A percentile compares a stretch with the other conserved stretches of the same genome.
phyloP scores from a whole-genome alignment of 2,113 vertebrate genomes.

The Phrynocephalus versicolor region DNA sequence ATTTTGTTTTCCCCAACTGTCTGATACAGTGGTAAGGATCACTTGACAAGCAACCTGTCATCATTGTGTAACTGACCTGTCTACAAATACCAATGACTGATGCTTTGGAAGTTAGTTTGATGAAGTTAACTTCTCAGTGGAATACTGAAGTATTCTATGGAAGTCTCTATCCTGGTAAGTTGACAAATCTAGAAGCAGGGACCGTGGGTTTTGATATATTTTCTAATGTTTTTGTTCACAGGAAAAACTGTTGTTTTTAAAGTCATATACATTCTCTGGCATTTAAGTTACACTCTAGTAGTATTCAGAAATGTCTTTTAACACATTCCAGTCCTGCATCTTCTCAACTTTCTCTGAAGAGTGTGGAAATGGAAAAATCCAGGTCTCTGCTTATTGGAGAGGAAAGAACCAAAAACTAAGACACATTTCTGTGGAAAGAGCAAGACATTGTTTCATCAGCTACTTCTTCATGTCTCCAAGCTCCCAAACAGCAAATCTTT shows the following conservation, averaged over 20 bases:
- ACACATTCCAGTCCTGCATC: conserved; percentile 68
- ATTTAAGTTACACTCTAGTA: conserved; percentile 72
- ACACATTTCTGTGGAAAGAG: conserved; percentile 72
- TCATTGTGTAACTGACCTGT: conserved; percentile 42
- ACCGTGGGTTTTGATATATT: conserved; percentile 3
- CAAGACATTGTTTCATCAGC: conserved; percentile 74
- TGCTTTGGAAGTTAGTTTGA: conserved; percentile 66
- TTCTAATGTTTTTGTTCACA: conserved; percentile 57
- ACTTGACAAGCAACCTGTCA: conserved; percentile 43
- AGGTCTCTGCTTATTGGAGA: conserved; percentile 73
- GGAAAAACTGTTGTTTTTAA: conserved; percentile 69
- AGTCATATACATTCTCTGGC: conserved; percentile 77
- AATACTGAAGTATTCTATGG: conserved; percentile 57
- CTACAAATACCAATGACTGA: conserved; percentile 67
- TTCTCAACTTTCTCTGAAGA: conserved; percentile 72
- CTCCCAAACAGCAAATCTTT: conserved; percentile 72
- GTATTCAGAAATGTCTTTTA: conserved; percentile 73
- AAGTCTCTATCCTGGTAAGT: conserved; percentile 54
- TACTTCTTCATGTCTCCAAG: conserved; percentile 70
- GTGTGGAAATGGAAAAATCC: conserved; percentile 70
- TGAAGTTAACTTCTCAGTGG: conserved; percentile 74
- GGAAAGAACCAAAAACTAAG: conserved; percentile 79
- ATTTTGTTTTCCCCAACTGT: conserved; percentile 55
- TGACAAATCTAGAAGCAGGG: conserved; percentile 53
- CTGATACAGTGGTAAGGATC: conserved; percentile 58